phyloP scores from a whole-genome alignment of 2,888 invertebrate genomes.

The Andrena marginata region DNA sequence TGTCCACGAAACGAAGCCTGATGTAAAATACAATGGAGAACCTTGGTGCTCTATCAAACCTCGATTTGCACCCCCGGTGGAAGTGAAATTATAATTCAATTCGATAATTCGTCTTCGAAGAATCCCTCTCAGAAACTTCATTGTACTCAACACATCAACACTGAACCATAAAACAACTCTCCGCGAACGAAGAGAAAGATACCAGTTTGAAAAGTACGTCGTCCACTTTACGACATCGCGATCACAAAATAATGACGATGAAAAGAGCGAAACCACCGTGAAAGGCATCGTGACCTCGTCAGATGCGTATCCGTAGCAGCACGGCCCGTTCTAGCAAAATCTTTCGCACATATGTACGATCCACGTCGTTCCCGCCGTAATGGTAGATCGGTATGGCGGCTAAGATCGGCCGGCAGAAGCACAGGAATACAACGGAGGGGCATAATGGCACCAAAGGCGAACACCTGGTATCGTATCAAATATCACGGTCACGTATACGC shows the following conservation, averaged over 20 bases:
- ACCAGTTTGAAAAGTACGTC: neutral
- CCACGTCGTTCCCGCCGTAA: neutral
- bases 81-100: neutral
- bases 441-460: conserved; percentile 58
- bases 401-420: conserved; percentile 45
- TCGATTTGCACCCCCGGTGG: neutral
- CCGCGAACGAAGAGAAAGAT: neutral
- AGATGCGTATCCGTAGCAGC: conserved; percentile 1
- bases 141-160: neutral
- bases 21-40: neutral
- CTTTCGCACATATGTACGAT: conserved; percentile 5
- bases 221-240: conserved; percentile 1
- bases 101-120: too few relatives aligned
- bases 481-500: conserved; percentile 72
- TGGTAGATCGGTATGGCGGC: conserved; percentile 49
- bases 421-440: conserved; percentile 34
- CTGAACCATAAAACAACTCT: neutral
- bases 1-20: neutral
- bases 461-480: conserved; percentile 73
- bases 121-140: too few relatives aligned
- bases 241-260: conserved; percentile 4
- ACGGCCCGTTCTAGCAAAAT: conserved; percentile 16
- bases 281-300: neutral
- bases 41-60: neutral
- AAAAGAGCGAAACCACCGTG: conserved; percentile 1